Base-by-base conservation (phyloP, 2,113 vertebrate species). In the Bagarius yarrelli region DNA sequence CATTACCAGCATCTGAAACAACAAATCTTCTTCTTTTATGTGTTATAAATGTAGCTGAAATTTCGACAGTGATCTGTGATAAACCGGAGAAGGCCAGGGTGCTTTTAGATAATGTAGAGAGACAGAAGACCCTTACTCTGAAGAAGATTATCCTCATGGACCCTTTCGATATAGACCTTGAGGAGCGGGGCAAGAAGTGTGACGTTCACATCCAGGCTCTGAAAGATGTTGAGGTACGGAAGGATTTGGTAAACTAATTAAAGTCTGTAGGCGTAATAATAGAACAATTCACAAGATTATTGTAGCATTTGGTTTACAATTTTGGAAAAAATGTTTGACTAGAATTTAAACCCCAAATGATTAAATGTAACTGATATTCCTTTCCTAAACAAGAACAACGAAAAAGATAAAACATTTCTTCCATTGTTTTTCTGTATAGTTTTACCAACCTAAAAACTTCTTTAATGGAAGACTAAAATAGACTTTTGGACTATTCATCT, bases 51-150 rank as follows among this genome's bases (percentile, higher is more conserved):
- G 32, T 86, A 99, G 98, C 97, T 34, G 96, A 98, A 83, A 97
- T 99, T 85, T 94, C 94, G 87, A 99, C 94, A 0, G 97, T 99
- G 74, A 95, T 99, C 34, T 98, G 97, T 66, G 98, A 99, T 88
- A 98, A 96, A 69, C 89, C 92, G 0, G 95, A 96, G 76, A 99
- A 99, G 86, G 98, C 96, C 23, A 86, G 85, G 76, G 90, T 94
- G 52, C 95, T 99, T 27, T 88, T 99, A 44, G 94, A 93, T 32
- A 96, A 98, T 0, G 94, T 99, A 89, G 95, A 98, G 90, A 93
- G 89, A 82, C 92, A 86, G 76, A 94, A 96, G 83, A 99, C 94
- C 0, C 93, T 94, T 0, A 93, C 93, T 52, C 91, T 99, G 84
- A 93, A 89, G 78, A 93, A 91, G 78, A 94, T 99, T 83, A 92